Percentiles rank a stretch among this genome's conserved stretches.
These are phyloP conservation scores for Sander lucioperca DNA, from an alignment of 2,113 vertebrate genomes.

Conservation along the genomic window DNA sequence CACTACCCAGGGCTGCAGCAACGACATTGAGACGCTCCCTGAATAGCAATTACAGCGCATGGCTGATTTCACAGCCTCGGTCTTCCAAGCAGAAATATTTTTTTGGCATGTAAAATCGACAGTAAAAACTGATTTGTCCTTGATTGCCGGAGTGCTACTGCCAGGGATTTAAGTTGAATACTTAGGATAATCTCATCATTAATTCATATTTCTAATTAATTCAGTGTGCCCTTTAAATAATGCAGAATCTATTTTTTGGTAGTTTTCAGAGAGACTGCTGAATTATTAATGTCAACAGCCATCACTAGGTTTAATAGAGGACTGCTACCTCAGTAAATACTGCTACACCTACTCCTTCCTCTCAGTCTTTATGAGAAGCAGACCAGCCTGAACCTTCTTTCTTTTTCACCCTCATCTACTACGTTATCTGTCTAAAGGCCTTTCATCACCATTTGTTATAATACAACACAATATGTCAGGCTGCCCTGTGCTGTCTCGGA, in stretches of 20 bases:
- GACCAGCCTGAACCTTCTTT: constrained; percentile 22
- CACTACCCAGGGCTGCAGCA: constrained; percentile 40
- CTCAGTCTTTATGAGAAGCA: constrained; percentile 14
- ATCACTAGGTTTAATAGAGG: constrained; percentile 61
- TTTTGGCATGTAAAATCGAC: constrained; percentile 22
- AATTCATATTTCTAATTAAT: constrained; percentile 80
- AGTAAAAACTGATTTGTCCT: constrained; percentile 41
- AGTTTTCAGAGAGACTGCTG: constrained; percentile 66
- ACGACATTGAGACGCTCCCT: constrained; percentile 61
- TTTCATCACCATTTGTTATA: constrained; percentile 37
- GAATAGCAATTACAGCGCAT: constrained; percentile 66
- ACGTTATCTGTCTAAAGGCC: constrained; percentile 25
- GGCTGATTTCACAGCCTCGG: constrained; percentile 46
- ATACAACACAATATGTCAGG: constrained; percentile 30
- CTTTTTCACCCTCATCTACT: constrained; percentile 13
- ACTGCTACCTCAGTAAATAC: constrained; percentile 55
- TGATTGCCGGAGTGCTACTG: constrained; percentile 37
- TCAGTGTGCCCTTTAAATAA: constrained; percentile 76
- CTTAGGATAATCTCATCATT: constrained; percentile 79
- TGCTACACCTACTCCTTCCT: constrained; percentile 46
- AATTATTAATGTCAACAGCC: constrained; percentile 77
- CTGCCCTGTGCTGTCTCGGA: constrained; percentile 25
- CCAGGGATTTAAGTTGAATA: constrained; percentile 54
- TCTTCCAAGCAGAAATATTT: constrained; percentile 18
- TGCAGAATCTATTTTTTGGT: constrained; percentile 71